A percentile compares a stretch with the other conserved stretches of the same genome.
Conservation (phyloP, 1,140 invertebrate species). For the Conus betulinus region DNA sequence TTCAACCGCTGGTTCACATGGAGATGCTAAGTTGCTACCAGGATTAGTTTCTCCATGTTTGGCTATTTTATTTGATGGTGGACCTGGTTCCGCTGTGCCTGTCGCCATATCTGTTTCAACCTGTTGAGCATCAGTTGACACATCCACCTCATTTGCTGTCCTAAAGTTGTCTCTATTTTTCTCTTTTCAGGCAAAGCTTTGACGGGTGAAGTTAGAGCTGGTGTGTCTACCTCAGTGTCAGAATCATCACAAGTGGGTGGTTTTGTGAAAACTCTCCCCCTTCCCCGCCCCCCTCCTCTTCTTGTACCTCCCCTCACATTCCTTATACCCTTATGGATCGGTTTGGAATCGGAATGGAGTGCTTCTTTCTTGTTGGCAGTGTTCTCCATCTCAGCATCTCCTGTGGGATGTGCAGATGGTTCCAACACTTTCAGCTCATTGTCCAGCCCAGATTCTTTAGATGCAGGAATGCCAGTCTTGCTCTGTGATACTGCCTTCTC, state of each 20-base stretch:
- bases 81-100: not conserved
- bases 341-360: not conserved
- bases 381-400: not conserved
- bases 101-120: not conserved
- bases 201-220: not conserved
- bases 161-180: not conserved
- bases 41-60: not conserved
- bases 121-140: not conserved
- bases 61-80: not conserved
- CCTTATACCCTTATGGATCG: not conserved
- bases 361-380: not conserved
- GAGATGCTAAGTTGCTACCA: not conserved
- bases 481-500: not conserved
- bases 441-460: not conserved
- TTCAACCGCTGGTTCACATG: not conserved
- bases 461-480: not conserved
- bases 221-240: constrained; percentile 25
- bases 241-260: not conserved
- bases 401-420: not conserved
- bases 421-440: not conserved
- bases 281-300: not conserved
- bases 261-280: not conserved
- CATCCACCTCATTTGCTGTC: not conserved
- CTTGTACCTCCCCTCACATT: not conserved
- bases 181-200: not conserved